Conservation (phyloP, 37 sponge, comb jelly and placozoan genomes). For the Amphimedon queenslandica region DNA sequence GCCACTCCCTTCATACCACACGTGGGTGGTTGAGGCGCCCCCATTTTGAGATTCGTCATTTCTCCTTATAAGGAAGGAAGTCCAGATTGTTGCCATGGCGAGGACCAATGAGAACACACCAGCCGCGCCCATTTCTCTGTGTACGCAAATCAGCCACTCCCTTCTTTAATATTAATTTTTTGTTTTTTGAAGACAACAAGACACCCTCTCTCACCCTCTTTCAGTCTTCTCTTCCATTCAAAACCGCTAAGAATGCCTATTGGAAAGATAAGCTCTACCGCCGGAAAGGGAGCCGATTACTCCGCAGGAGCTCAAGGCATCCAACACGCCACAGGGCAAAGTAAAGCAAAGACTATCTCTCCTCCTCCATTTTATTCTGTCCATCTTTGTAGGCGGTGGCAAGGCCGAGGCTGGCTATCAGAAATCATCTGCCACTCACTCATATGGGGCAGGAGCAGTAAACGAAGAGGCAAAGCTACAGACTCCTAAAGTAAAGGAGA, state of each 20-base stretch:
- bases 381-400: conserved; percentile 20
- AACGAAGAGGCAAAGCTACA: conserved; percentile 58
- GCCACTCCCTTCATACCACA: too few species aligned
- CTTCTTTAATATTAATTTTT: too few species aligned
- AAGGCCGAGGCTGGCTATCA: conserved; percentile 49
- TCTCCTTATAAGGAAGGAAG: too few species aligned
- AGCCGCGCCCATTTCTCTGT: too few species aligned
- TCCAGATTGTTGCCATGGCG: too few species aligned
- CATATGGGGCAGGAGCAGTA: conserved; percentile 78
- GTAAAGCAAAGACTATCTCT: conserved; percentile 22
- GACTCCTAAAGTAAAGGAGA: conserved; percentile 69
- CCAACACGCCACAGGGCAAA: conserved; percentile 28
- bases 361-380: not conserved
- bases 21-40: too few species aligned
- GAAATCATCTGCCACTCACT: conserved; percentile 52
- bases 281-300: conserved; percentile 88
- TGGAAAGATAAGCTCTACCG: conserved; percentile 54
- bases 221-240: not conserved
- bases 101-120: too few species aligned
- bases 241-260: conserved; percentile 61
- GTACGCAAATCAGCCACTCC: too few species aligned
- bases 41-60: too few species aligned
- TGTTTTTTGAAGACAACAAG: too few species aligned
- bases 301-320: conserved; percentile 60
- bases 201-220: not conserved